phyloP scores from a whole-genome alignment of 2,113 vertebrate species.

The Panthera leo region DNA sequence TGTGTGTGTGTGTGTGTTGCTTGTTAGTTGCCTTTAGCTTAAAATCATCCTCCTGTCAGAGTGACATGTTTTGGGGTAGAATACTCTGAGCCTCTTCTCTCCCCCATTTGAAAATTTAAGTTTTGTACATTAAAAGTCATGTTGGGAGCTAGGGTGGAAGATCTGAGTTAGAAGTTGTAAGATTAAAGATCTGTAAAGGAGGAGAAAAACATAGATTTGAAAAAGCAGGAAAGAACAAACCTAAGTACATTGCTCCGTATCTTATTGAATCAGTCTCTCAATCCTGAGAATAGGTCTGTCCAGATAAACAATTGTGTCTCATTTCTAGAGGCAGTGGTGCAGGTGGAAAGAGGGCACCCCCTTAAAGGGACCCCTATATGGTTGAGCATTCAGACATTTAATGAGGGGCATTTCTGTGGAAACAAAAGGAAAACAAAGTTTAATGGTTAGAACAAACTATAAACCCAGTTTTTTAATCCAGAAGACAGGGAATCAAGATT shows the following conservation, averaged over 20 bases:
- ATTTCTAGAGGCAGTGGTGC: neutral
- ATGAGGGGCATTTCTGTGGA: neutral
- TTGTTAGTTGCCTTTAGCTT: neutral
- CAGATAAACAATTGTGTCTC: neutral
- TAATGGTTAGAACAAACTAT: neutral
- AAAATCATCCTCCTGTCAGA: neutral
- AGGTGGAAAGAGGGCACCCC: neutral
- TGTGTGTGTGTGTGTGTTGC: neutral
- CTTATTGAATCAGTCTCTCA: neutral
- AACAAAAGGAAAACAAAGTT: neutral
- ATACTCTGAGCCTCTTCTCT: neutral
- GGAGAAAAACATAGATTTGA: neutral
- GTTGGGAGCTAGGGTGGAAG: neutral
- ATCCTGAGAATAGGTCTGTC: neutral
- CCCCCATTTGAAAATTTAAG: neutral
- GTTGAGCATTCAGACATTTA: neutral
- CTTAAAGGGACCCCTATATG: neutral
- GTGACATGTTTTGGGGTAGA: neutral
- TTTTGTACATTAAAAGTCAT: neutral
- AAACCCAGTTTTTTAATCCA: neutral
- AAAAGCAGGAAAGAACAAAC: neutral
- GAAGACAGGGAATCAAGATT: neutral
- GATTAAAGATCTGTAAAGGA: neutral
- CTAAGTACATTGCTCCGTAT: neutral
- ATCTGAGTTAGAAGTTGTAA: neutral